These are phyloP conservation scores for Pollachius pollachius DNA, from an alignment of 2,113 vertebrate species.

Conservation along the genomic window DNA sequence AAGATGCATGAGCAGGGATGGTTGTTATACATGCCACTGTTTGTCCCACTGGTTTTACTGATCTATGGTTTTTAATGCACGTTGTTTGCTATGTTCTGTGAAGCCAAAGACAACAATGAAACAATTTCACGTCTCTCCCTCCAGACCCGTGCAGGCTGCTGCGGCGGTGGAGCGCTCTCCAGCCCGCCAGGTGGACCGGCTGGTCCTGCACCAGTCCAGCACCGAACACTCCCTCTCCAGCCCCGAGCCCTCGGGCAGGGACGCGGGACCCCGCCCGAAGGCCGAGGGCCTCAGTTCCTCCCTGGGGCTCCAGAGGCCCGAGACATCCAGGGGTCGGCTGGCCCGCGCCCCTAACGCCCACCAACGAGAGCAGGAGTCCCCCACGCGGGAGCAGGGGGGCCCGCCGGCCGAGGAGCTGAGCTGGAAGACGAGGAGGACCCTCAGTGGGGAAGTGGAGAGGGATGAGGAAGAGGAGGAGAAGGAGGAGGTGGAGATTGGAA, in stretches of 20 bases:
- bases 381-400: background rate
- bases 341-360: conserved; percentile 1
- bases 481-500: conserved; percentile 26
- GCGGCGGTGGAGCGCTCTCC: no score
- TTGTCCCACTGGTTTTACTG: no score
- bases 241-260: conserved; percentile 33
- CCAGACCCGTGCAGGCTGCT: no score
- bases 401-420: conserved; percentile 7
- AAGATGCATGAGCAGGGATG: no score
- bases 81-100: no score
- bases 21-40: no score
- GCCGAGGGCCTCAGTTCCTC: background rate
- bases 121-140: no score
- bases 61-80: no score
- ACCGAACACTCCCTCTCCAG: conserved; percentile 27
- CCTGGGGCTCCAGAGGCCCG: conserved; percentile 43
- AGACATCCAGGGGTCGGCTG: conserved; percentile 57
- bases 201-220: conserved; percentile 52
- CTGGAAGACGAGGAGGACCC: background rate
- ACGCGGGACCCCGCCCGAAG: background rate
- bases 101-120: no score
- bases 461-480: background rate
- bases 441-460: background rate
- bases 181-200: conserved; percentile 36
- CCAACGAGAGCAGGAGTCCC: background rate